Base-by-base conservation (phyloP, 2,113 vertebrate species). In the Sarotherodon lohbergeri region DNA sequence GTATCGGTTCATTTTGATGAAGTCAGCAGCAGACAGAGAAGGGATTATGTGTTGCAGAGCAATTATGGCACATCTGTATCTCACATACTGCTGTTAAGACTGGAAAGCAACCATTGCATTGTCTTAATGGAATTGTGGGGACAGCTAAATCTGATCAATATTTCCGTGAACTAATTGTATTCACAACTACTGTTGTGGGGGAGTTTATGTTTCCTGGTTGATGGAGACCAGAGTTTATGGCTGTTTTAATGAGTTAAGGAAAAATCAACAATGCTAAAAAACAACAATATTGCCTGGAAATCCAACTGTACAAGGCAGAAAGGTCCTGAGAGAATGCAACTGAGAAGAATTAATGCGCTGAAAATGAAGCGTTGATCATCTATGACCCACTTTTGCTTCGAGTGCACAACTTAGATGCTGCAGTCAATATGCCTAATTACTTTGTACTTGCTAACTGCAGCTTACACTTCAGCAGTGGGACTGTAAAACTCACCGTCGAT, bases 391-490 rank as follows among this genome's bases (percentile, higher is more conserved):
- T 85, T 84, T 88, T 92, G 88, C 84, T 88, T 90, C 81, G 91
- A 91, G 88, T 90, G 82, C 82, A 83, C 86, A 63, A 83, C 78
- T 89, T 86, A 78, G 66, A 76, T 82, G 81, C 90, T 84, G 86
- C 87, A 92, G 88, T 93, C 93, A 93, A 89, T 92, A 93, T 55
- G 81, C 88, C 88, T 94, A 93, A 96, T 96, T 95, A 93, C 85
- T 88, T 83, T 90, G 80, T 87, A 92, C 86, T 87, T 85, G 66
- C 86, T 81, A 94, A 90, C 56, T 59, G 71, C 83, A 55, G 86
- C 86, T 89, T 61, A 41, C 59, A 86, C 82, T 73, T 84, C 41
- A 93, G 86, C 88, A 29, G 34, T 36, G 88, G 89, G 88, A 80
- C 91, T 85, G 54, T 91, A 83, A 92, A 93, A 85, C 41, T 48